Base-by-base conservation (phyloP, 92 coral and sea anemone species). In the Porites rus region DNA sequence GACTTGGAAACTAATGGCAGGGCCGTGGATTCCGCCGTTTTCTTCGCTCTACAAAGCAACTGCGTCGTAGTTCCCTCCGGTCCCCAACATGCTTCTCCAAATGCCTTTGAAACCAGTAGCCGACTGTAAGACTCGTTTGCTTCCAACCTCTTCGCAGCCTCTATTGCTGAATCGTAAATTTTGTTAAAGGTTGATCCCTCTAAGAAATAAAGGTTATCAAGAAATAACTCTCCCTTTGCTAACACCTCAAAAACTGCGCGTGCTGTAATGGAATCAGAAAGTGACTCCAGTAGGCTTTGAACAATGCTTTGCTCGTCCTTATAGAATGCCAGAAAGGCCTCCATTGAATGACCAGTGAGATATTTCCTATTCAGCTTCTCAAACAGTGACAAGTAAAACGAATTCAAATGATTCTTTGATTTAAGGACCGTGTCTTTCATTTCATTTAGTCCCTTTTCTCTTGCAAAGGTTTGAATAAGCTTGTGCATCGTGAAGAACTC, bases 401-500 rank as follows among this genome's bases (percentile, higher is more conserved):
- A 28, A 31, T 2, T 43, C 20, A 73, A 63, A n/a, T 82, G 91
- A 17, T 4, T 7, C 24, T 43, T 81, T 16, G 87, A 72, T 6
- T 61, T 58, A 3, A 72, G 17, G 9, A 66, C 0, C 16, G 83
- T 78, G 46, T 73, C 74, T 52, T 75, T 51, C 81, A 88, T 52
- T 16, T 88, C 87, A 3, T 14, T 12, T 16, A 74, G 67, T 51
- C 90, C 91, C 54, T 51, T 88, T 43, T 80, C 82, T 13, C 50
- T 58, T 17, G 65, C 83, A 56, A 81, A 88, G 2, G 83, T 74
- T n/a, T 75, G 74, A 24, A 88, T 19, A 0, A 88, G 76, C n/a
- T 84, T 84, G 69, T 88, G 91, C 18, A 88, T 72, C 25, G 91
- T 50, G 77, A 58, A 80, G 20, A 13, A 28, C 11, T 58, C 46